Percentiles rank a stretch among this genome's conserved stretches.
Evolutionary conservation across 2,888 invertebrate genomes (phyloP).

Genomic region (Empis livida): DNA sequence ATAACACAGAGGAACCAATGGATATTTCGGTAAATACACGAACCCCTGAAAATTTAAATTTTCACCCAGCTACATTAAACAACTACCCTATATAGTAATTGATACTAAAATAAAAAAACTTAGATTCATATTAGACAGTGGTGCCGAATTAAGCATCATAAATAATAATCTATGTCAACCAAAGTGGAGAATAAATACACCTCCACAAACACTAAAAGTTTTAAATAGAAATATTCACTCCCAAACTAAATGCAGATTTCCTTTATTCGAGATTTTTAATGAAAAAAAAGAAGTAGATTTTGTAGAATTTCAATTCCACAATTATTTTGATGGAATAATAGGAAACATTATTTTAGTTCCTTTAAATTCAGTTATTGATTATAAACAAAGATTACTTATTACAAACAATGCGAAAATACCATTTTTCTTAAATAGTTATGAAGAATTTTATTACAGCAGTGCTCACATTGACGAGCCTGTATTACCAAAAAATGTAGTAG

Average conservation of each 20-base stretch:
- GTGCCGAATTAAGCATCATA: background rate
- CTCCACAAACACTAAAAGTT: background rate
- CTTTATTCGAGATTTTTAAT: background rate
- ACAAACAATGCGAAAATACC: background rate
- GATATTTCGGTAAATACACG: background rate
- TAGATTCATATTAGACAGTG: background rate
- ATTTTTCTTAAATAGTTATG: background rate
- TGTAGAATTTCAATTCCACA: background rate
- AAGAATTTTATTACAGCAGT: background rate
- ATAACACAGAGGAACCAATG: background rate
- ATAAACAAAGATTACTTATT: background rate
- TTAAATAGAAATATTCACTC: background rate
- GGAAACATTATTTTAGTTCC: background rate
- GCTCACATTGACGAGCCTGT: background rate
- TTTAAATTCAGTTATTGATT: background rate
- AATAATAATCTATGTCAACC: background rate
- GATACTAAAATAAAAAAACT: background rate
- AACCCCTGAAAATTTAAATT: background rate
- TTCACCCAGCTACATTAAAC: background rate
- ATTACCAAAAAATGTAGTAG: background rate
- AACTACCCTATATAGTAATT: background rate
- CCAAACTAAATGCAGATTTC: background rate
- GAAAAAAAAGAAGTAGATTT: background rate
- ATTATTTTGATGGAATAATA: background rate
- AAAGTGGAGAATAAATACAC: background rate